Base-by-base conservation (phyloP, 1,140 invertebrate genomes). In the Drosophila hydei region DNA sequence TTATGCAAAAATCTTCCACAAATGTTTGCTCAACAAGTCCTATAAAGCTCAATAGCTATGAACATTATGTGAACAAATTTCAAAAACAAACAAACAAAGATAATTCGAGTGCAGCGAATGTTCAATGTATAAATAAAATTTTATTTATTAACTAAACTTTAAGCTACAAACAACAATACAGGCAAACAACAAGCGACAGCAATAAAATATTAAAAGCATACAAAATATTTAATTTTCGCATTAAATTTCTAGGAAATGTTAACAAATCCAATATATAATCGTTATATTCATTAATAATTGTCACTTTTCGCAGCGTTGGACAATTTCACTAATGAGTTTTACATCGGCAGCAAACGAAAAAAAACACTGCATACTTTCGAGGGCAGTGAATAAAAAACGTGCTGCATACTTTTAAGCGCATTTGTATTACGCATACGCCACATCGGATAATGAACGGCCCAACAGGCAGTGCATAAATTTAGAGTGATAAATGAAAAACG, bases 261-360 rank as follows among this genome's bases (percentile, higher is more conserved):
- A 11, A 36, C 2, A 48, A 72, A 71, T 51, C 33, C n/a, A 16
- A 63, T 38, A 62, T 63, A 69, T 62, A 30, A 65, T 56, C 48
- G 54, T 54, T 7, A 61, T 42, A 38, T 43, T 62, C 45, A 62
- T 47, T 62, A 65, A 71, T 45, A 72, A 77, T 81, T 70, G 70
- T 72, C 77, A 67, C 47, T 65, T 75, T 61, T 68, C 52, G 72
- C 72, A 58, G 38, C 62, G 36, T 48, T 65, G 51, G 63, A 64
- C 80, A 73, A 85, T 85, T 85, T 84, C 50, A 68, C 76, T 85
- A 84, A 84, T 84, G 80, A 84, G 72, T 85, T 84, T 85, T 59
- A 30, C 60, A 40, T 47, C 56, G 16, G 43, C 19, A 36, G 51
- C 9, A 25, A 43, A 36, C 16, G 42, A 42, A 72, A 67, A 59